phyloP scores from a whole-genome alignment of 2,797 vertebrate species.

The Sternotherus odoratus region DNA sequence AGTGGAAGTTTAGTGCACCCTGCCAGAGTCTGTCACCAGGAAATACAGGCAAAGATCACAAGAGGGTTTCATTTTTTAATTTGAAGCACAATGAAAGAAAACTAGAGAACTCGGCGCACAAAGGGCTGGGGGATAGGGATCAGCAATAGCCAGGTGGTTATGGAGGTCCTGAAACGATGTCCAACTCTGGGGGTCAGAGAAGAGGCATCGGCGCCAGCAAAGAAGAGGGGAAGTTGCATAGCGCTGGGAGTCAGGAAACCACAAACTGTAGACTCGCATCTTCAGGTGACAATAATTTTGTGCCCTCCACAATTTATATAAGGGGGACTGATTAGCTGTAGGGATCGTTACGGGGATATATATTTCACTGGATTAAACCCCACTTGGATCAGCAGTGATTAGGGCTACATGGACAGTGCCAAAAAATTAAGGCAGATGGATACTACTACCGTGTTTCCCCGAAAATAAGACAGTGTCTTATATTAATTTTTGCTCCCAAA shows the following conservation, averaged over 20 bases:
- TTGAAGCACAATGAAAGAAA: too few relatives aligned
- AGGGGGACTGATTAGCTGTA: conserved; percentile 25
- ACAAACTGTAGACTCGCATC: not conserved
- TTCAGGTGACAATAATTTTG: conserved; percentile 4
- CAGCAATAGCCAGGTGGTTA: not conserved
- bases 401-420: not conserved
- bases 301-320: conserved; percentile 58
- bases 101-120: too few relatives aligned
- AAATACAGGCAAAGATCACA: too few relatives aligned
- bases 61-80: too few relatives aligned
- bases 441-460: too few relatives aligned
- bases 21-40: too few relatives aligned
- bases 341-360: conserved; percentile 63
- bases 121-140: not conserved
- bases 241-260: not conserved
- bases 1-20: too few relatives aligned
- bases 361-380: conserved; percentile 51
- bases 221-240: not conserved
- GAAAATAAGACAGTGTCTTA: too few relatives aligned
- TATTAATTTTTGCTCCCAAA: too few relatives aligned
- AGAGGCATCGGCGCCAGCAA: not conserved
- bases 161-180: conserved; percentile 17
- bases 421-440: not conserved
- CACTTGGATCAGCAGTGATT: not conserved
- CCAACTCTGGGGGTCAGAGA: not conserved